These are phyloP conservation scores for Anomalospiza imberbis DNA, from an alignment of 2,797 vertebrate species.

Conservation along the genomic window DNA sequence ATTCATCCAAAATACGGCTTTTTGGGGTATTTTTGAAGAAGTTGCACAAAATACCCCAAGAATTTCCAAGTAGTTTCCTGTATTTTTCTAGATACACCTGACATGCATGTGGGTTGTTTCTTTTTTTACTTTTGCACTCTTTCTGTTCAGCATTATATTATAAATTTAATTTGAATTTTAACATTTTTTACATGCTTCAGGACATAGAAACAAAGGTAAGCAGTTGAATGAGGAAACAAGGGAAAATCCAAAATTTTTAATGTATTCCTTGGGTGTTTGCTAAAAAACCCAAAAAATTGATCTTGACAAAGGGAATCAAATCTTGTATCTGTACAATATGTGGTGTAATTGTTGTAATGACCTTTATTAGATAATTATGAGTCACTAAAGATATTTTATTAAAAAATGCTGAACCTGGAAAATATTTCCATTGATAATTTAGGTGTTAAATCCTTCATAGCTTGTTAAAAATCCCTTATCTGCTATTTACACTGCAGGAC, in stretches of 20 bases:
- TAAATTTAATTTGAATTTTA: neutral
- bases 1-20: rapidly evolving
- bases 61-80: neutral
- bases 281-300: neutral
- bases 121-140: neutral
- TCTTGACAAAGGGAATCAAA: neutral
- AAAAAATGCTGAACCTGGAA: neutral
- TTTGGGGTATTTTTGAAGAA: neutral
- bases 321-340: rapidly evolving
- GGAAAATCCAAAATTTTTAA: neutral
- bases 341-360: neutral
- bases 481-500: neutral
- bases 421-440: neutral
- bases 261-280: neutral
- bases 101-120: rapidly evolving
- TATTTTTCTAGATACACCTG: neutral
- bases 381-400: neutral
- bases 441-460: neutral
- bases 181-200: slow-evolving; percentile 74
- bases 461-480: neutral
- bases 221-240: neutral
- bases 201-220: slow-evolving; percentile 85
- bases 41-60: neutral
- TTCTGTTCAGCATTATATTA: neutral
- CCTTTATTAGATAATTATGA: neutral